Evolutionary conservation across 2,888 invertebrate genomes (phyloP).

Genomic region (Abrostola triplasia): DNA sequence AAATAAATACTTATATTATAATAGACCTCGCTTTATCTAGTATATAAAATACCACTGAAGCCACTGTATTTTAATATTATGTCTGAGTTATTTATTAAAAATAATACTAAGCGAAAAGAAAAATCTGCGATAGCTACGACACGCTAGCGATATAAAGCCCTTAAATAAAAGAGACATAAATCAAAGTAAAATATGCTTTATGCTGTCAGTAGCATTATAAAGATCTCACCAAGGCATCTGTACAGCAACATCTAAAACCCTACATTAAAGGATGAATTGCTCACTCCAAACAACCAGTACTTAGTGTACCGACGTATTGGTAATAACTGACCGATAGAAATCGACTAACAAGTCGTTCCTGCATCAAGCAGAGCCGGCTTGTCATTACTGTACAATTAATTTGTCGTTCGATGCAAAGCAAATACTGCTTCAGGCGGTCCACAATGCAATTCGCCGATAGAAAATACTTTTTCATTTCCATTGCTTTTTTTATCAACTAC

Average conservation of each 20-base stretch:
- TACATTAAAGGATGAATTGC: constrained; percentile 47
- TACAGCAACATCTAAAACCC: constrained; percentile 35
- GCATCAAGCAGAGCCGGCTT: constrained; percentile 64
- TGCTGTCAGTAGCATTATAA: background rate
- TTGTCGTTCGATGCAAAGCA: constrained; percentile 72
- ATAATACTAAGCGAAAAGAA: too few relatives aligned
- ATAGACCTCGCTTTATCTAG: background rate
- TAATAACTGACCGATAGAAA: constrained; percentile 64
- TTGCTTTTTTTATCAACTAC: constrained; percentile 9
- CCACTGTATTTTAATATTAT: background rate
- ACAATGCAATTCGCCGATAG: constrained; percentile 35
- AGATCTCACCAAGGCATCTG: constrained; percentile 2
- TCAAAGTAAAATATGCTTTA: background rate
- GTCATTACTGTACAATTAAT: constrained; percentile 81
- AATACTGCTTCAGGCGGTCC: constrained; percentile 68
- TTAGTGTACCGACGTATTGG: constrained; percentile 57
- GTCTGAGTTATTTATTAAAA: too few relatives aligned
- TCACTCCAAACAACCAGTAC: constrained; percentile 51
- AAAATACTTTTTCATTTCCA: constrained; percentile 39
- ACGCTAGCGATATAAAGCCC: too few relatives aligned
- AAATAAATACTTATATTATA: background rate
- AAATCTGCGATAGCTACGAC: too few relatives aligned
- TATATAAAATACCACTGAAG: background rate
- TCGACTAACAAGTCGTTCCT: constrained; percentile 58
- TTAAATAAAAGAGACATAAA: too few relatives aligned